A percentile compares a stretch with the other conserved stretches of the same genome.
Conservation (phyloP, 2,113 vertebrate species). For the Prietella phreatophila region DNA sequence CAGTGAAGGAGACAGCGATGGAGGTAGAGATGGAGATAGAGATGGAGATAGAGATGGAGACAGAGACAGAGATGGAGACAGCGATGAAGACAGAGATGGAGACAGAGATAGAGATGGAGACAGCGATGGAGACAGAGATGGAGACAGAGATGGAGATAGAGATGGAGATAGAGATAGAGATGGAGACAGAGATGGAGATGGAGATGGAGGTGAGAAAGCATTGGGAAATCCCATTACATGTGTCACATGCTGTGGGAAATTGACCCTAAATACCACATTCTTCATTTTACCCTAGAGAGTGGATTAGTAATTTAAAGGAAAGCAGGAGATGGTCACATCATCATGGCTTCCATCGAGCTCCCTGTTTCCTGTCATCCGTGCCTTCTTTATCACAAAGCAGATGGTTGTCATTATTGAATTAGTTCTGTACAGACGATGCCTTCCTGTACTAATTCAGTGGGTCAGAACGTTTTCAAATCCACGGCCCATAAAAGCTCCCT, state of each 20-base stretch:
- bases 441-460: not conserved
- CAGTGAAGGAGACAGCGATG: not conserved
- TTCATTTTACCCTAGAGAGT: slow-evolving; percentile 10
- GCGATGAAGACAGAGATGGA: not conserved
- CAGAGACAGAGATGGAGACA: not conserved
- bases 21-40: not conserved
- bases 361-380: slow-evolving; percentile 1
- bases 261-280: not conserved
- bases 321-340: slow-evolving; percentile 36
- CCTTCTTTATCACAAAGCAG: not conserved
- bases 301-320: slow-evolving; percentile 15
- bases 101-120: too few relatives aligned
- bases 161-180: too few relatives aligned
- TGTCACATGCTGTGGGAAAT: slow-evolving; percentile 15
- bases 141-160: too few relatives aligned
- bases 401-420: not conserved
- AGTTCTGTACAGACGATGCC: not conserved
- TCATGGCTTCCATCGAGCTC: not conserved
- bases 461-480: not conserved
- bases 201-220: not conserved
- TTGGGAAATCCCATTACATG: not conserved
- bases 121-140: too few relatives aligned
- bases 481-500: not conserved
- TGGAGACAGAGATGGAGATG: not conserved
- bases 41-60: not conserved